These are phyloP conservation scores for Xiphophorus maculatus DNA, from an alignment of 2,113 vertebrate genomes.

Conservation along the genomic window DNA sequence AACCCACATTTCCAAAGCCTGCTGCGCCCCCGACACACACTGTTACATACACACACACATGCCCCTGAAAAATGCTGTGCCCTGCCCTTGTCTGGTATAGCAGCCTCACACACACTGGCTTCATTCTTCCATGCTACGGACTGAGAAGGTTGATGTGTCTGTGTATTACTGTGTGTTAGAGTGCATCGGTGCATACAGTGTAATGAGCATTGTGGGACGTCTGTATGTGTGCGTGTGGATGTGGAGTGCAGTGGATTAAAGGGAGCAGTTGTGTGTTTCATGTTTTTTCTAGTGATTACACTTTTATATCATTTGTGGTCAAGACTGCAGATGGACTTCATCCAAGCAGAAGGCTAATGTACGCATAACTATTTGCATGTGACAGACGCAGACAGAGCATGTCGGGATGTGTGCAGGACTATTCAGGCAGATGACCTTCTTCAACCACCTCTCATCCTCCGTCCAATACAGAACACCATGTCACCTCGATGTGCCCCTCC, in stretches of 20 bases:
- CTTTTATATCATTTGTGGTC: conserved; percentile 32
- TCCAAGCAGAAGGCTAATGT: conserved; percentile 51
- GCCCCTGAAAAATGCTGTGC: conserved; percentile 55
- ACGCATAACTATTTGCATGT: conserved; percentile 45
- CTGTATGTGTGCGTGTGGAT: conserved; percentile 26
- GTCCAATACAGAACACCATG: conserved; percentile 3
- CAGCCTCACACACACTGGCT: conserved; percentile 73
- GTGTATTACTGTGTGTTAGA: conserved; percentile 33
- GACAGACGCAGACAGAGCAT: conserved; percentile 37
- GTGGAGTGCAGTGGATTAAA: conserved; percentile 35
- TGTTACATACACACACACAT: conserved; percentile 25
- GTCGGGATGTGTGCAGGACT: conserved; percentile 44
- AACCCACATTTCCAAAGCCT: conserved; percentile 58
- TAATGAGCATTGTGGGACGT: conserved; percentile 35
- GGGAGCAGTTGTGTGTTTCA: conserved; percentile 33
- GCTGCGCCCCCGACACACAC: conserved; percentile 39
- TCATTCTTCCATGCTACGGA: conserved; percentile 72
- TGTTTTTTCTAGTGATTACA: conserved; percentile 51
- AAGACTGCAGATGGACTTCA: conserved; percentile 55
- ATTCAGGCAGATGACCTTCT: conserved; percentile 53
- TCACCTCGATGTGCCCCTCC: conserved; percentile 4
- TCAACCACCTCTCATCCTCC: background rate
- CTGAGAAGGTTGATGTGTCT: conserved; percentile 57
- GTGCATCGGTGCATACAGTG: conserved; percentile 36
- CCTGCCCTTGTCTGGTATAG: conserved; percentile 70